These are phyloP conservation scores for Todus mexicanus DNA, from an alignment of 2,797 vertebrate genomes.

Conservation along the genomic window DNA sequence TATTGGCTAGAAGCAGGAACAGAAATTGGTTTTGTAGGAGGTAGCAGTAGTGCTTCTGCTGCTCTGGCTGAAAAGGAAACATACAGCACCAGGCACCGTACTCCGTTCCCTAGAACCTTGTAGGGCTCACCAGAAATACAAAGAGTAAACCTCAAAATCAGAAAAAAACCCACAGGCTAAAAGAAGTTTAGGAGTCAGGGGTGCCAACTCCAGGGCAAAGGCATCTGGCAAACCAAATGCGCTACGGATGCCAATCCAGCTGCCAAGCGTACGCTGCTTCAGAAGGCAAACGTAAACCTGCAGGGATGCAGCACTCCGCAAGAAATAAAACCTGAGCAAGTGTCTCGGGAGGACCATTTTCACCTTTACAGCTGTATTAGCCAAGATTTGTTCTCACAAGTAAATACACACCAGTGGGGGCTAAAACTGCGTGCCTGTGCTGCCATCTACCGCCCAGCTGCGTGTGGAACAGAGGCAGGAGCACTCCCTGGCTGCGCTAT, in stretches of 20 bases:
- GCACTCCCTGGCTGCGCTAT: too few species aligned
- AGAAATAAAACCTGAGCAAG: background rate
- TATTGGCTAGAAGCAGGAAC: background rate
- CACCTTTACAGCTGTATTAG: background rate
- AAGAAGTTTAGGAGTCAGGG: background rate
- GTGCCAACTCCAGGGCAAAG: background rate
- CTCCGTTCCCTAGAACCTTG: background rate
- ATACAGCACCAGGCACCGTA: background rate
- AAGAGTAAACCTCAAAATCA: background rate
- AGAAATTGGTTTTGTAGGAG: background rate
- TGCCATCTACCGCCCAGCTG: constrained; percentile 34
- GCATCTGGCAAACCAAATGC: background rate
- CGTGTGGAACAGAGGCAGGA: background rate
- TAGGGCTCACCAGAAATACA: background rate
- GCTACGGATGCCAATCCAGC: background rate
- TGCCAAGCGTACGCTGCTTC: background rate
- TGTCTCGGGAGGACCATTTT: background rate
- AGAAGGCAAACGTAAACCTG: background rate
- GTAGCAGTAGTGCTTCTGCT: background rate
- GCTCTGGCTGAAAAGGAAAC: background rate
- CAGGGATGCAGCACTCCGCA: background rate
- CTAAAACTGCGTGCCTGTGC: background rate
- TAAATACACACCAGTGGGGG: background rate
- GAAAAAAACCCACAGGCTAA: background rate
- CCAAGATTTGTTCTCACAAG: background rate